Evolutionary conservation across 2,797 vertebrate species (phyloP).

Genomic region (Rhabdomys pumilio): DNA sequence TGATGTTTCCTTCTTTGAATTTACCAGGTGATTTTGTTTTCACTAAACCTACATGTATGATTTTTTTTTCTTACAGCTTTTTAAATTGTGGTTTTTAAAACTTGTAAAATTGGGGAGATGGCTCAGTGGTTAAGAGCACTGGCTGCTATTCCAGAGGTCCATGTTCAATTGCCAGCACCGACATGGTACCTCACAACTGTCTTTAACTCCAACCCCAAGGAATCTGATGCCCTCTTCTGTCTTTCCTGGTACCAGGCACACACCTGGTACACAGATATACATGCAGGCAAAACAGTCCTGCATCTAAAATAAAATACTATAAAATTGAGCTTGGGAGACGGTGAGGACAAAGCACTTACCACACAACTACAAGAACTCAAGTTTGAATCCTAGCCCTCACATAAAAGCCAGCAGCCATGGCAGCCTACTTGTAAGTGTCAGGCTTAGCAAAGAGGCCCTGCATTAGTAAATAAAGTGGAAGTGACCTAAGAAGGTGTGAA

Average conservation of each 20-base stretch:
- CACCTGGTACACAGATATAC: neutral
- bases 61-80: conserved; percentile 5
- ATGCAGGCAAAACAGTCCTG: neutral
- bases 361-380: neutral
- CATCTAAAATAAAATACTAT: neutral
- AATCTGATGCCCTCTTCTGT: neutral
- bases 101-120: neutral
- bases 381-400: neutral
- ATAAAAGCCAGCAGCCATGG: neutral
- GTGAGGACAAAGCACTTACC: neutral
- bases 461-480: neutral
- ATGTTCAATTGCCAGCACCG: neutral
- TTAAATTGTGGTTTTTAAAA: neutral
- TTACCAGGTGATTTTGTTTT: conserved; percentile 54
- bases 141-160: neutral
- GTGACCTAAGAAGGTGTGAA: neutral
- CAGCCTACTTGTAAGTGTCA: neutral
- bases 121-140: neutral
- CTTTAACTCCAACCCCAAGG: neutral
- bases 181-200: too few relatives aligned
- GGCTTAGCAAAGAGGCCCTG: neutral
- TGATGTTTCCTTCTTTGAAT: conserved; percentile 60
- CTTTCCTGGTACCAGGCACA: neutral
- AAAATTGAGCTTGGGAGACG: neutral
- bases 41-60: conserved; percentile 9